Percentiles rank a stretch among this genome's conserved stretches.
Conservation (phyloP, 2,113 vertebrate genomes). For the Lepus americanus region DNA sequence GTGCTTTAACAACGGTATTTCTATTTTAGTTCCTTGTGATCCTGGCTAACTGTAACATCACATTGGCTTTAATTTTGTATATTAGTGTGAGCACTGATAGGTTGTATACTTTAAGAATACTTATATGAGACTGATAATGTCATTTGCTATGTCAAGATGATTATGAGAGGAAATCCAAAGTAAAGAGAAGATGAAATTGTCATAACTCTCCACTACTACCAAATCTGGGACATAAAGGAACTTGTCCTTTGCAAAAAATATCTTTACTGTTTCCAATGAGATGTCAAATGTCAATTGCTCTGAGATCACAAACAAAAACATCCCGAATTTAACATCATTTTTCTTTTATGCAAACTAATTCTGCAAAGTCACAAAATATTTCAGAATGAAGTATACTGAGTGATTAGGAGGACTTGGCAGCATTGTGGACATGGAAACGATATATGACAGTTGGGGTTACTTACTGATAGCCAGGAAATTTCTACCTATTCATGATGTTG, state of each 20-base stretch:
- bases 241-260: background rate
- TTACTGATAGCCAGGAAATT: background rate
- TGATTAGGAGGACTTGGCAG: background rate
- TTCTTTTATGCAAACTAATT: background rate
- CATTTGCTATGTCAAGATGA: background rate
- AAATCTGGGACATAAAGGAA: background rate
- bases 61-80: background rate
- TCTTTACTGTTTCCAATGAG: background rate
- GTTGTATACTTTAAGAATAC: background rate
- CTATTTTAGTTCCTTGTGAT: background rate
- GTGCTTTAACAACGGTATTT: background rate
- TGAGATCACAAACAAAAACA: slow-evolving; percentile 51
- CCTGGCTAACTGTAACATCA: background rate
- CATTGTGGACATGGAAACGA: background rate
- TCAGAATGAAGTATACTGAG: background rate
- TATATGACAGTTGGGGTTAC: background rate
- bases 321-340: background rate
- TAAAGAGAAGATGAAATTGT: background rate
- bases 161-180: background rate
- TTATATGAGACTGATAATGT: background rate
- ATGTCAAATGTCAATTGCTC: slow-evolving; percentile 13
- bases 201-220: background rate
- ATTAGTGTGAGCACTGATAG: background rate
- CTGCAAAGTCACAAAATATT: background rate
- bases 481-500: background rate